phyloP scores from a whole-genome alignment of 2,888 invertebrate species.

The Apamea crenata region DNA sequence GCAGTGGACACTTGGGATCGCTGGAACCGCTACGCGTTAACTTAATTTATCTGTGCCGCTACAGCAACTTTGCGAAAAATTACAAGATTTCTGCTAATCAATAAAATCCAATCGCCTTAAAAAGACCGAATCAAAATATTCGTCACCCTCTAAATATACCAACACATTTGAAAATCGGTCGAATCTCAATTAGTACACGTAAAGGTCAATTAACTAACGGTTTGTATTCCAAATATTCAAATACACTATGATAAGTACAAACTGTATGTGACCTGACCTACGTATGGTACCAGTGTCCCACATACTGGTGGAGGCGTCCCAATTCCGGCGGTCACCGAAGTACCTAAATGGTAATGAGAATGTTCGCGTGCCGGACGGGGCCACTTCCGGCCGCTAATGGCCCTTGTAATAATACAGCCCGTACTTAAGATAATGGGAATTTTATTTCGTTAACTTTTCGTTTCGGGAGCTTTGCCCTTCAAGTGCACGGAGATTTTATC shows the following conservation, averaged over 20 bases:
- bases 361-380: slow-evolving; percentile 65
- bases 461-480: slow-evolving; percentile 46
- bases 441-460: slow-evolving; percentile 58
- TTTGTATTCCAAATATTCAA: slow-evolving; percentile 34
- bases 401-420: slow-evolving; percentile 65
- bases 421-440: slow-evolving; percentile 59
- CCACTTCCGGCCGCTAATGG: slow-evolving; percentile 71
- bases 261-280: slow-evolving; percentile 40
- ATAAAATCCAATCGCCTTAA: not conserved
- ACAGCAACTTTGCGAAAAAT: slow-evolving; percentile 3
- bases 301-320: slow-evolving; percentile 43
- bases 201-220: slow-evolving; percentile 39
- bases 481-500: slow-evolving; percentile 31
- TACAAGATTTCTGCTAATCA: not conserved
- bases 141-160: not conserved
- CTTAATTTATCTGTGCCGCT: not conserved
- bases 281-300: slow-evolving; percentile 44
- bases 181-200: slow-evolving; percentile 14
- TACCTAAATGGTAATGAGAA: slow-evolving; percentile 62
- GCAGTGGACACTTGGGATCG: not conserved
- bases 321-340: slow-evolving; percentile 48
- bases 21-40: not conserved
- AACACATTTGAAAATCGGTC: slow-evolving; percentile 4
- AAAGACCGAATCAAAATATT: not conserved
- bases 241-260: slow-evolving; percentile 22